Evolutionary conservation across 2,888 invertebrate genomes (phyloP), one percentile per base, ranked within the genome.

Genomic region (Philereme transversata): DNA sequence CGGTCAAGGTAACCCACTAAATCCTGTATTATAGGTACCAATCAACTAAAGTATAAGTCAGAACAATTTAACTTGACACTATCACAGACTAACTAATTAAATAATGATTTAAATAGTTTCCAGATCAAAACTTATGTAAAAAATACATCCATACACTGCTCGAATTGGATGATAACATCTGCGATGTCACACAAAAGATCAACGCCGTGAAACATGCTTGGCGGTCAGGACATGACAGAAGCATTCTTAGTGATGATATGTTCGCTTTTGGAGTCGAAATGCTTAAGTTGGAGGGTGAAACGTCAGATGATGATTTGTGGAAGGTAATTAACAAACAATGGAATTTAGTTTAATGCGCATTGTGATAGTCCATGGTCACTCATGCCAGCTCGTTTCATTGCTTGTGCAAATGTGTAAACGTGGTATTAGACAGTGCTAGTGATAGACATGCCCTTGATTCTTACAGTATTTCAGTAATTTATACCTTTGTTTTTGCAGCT

Each of bases 251-350:
- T 4, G 82, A 84, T 73, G 84, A 90, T 4, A 88, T 90, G 88
- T 91, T 88, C 67, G 73, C 75, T 5, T 91, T 92, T 79, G 92
- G 92, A 1, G 79, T 92, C 50, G 75, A 86, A 48, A 67, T 92
- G 66, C 68, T 88, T 43, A 89, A 88, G 64, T 54, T 85, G 5
- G 84, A 90, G 69, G 80, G 84, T 53, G 79, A 77, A 57, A 68
- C 76, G n/a, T 72, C 80, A 0, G 74, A 71, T 53, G 80, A 83
- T 5, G 83, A 87, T 57, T 73, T 88, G 46, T 65, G 74, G 50
- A 73, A 88, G 87, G 92, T 91, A 81, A 10, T 40, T 6, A 5
- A 22, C 22, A 22, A 22, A 22, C 22, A 22, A 22, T 22, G 22
- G 22, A 22, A 22, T 2, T 22, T 22, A 22, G 22, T 22, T 22